phyloP scores from a whole-genome alignment of 2,113 vertebrate species.

The Corvus hawaiiensis region DNA sequence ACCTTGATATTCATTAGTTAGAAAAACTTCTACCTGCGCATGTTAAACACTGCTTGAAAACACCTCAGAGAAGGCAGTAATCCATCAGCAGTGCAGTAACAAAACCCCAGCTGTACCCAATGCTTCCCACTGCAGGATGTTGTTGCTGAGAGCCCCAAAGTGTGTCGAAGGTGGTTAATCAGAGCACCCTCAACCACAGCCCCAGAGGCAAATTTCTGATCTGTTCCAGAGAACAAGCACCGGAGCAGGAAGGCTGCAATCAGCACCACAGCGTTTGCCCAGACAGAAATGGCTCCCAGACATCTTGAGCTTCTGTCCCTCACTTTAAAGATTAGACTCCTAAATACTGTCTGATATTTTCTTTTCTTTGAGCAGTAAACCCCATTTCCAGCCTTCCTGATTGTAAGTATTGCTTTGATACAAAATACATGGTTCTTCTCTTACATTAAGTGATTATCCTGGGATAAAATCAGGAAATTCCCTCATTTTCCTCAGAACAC shows the following conservation, averaged over 20 bases:
- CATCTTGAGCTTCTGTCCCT: neutral
- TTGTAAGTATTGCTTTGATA: conserved; percentile 34
- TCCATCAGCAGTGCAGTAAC: neutral
- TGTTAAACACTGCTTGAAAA: neutral
- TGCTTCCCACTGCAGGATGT: neutral
- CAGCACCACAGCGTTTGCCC: neutral
- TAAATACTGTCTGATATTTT: neutral
- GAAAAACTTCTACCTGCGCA: neutral
- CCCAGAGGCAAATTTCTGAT: neutral
- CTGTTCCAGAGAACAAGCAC: neutral
- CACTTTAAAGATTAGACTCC: neutral
- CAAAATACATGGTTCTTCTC: neutral
- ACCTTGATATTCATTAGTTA: neutral
- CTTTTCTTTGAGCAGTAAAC: neutral
- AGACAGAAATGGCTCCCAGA: neutral
- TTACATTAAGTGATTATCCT: conserved; percentile 47
- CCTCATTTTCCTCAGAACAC: conserved; percentile 45
- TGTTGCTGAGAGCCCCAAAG: neutral
- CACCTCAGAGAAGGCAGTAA: neutral
- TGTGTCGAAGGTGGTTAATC: neutral
- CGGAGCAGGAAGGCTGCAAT: neutral
- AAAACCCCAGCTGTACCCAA: neutral
- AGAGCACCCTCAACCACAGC: neutral
- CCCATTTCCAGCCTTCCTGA: neutral
- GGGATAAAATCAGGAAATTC: conserved; percentile 44